These are phyloP conservation scores for Dromius quadrimaculatus DNA, from an alignment of 2,888 invertebrate genomes.

Conservation along the genomic window DNA sequence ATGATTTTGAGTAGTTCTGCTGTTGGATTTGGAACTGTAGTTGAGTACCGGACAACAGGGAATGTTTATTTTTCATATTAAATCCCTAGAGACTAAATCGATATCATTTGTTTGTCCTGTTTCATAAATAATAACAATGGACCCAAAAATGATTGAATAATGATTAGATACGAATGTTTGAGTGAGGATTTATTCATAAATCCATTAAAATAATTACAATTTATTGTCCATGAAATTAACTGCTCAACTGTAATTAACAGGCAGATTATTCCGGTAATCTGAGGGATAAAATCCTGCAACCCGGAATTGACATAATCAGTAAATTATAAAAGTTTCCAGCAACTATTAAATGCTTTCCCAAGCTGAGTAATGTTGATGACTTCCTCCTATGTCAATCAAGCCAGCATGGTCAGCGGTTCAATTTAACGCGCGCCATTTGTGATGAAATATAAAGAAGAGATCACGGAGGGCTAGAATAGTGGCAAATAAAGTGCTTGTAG, in stretches of 20 bases:
- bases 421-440: slow-evolving; percentile 44
- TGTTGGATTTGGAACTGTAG: too few species aligned
- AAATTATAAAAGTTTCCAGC: too few species aligned
- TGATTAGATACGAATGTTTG: too few species aligned
- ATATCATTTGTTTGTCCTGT: slow-evolving; percentile 23
- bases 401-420: slow-evolving; percentile 26
- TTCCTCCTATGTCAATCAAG: slow-evolving; percentile 46
- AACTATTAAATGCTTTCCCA: too few species aligned
- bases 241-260: slow-evolving; percentile 50
- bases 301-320: too few species aligned
- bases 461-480: slow-evolving; percentile 41
- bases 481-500: slow-evolving; percentile 51
- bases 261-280: slow-evolving; percentile 51
- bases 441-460: slow-evolving; percentile 52
- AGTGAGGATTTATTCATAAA: too few species aligned
- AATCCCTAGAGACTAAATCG: slow-evolving; percentile 13
- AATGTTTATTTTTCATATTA: slow-evolving; percentile 35
- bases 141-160: too few species aligned
- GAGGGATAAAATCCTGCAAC: slow-evolving; percentile 24
- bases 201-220: too few species aligned
- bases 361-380: slow-evolving; percentile 6
- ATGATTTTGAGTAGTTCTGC: too few species aligned
- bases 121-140: slow-evolving; percentile 22
- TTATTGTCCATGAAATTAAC: slow-evolving; percentile 48
- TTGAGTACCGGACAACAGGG: too few species aligned